phyloP scores from a whole-genome alignment of 2,113 vertebrate species.

The Gnathonemus longibarbis region DNA sequence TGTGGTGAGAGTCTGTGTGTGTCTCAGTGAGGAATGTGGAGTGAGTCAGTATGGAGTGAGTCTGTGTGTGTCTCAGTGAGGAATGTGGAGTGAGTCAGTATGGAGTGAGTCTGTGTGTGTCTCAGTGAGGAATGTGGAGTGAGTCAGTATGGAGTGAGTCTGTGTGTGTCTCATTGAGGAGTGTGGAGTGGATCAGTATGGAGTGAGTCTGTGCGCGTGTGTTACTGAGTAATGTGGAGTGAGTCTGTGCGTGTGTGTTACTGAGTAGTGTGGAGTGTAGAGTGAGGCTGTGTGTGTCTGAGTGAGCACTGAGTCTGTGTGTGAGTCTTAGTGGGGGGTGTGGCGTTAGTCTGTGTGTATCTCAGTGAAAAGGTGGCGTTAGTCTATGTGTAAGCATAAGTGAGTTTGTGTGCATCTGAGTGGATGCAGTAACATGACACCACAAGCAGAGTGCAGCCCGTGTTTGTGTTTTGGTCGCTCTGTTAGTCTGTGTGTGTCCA shows the following conservation, averaged over 20 bases:
- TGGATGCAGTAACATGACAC: background rate
- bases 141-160: background rate
- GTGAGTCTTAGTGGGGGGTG: background rate
- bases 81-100: background rate
- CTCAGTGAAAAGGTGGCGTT: no score
- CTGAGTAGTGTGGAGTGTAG: background rate
- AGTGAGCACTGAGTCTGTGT: background rate
- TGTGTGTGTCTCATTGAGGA: background rate
- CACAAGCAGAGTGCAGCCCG: background rate
- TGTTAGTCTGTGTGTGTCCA: background rate
- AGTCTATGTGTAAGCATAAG: background rate
- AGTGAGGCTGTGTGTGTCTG: background rate
- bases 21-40: background rate
- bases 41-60: background rate
- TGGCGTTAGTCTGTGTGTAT: background rate
- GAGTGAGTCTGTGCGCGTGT: background rate
- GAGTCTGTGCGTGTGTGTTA: background rate
- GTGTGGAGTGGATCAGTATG: background rate
- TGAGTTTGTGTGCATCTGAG: background rate
- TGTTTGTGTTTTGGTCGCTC: background rate
- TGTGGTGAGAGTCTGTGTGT: background rate
- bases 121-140: background rate
- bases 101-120: no score
- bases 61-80: background rate
- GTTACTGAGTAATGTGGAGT: background rate